Evolutionary conservation across 2,888 invertebrate genomes (phyloP).

Genomic region (Trichacis sp.): DNA sequence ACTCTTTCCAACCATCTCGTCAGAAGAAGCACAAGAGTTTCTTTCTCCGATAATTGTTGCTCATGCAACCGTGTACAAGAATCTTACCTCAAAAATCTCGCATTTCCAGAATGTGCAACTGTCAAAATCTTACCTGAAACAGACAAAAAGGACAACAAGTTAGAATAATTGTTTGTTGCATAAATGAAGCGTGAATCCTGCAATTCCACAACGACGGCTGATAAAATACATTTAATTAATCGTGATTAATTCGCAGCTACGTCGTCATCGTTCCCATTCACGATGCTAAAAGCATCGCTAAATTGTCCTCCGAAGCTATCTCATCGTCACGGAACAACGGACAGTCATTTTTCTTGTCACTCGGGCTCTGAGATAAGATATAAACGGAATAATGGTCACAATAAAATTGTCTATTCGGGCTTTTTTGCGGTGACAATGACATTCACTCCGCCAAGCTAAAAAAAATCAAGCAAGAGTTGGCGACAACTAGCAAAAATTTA

Average conservation of each 20-base stretch:
- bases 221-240: neutral
- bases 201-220: neutral
- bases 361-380: slow-evolving; percentile 1
- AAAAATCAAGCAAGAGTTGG: too few species aligned
- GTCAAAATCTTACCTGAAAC: neutral
- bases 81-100: too few species aligned
- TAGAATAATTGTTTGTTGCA: neutral
- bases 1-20: too few species aligned
- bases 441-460: neutral
- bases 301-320: neutral
- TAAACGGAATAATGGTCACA: neutral
- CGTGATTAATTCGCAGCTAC: neutral
- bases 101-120: too few species aligned
- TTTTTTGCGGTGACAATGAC: neutral
- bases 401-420: neutral
- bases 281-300: neutral
- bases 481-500: too few species aligned
- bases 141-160: neutral
- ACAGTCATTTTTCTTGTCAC: slow-evolving; percentile 1
- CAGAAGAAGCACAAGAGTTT: too few species aligned
- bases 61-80: neutral
- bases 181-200: neutral
- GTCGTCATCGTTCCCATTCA: neutral
- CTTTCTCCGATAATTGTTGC: too few species aligned
- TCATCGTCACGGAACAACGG: neutral